phyloP scores from a whole-genome alignment of 1,140 invertebrate species.

The Zaprionus ornatus region DNA sequence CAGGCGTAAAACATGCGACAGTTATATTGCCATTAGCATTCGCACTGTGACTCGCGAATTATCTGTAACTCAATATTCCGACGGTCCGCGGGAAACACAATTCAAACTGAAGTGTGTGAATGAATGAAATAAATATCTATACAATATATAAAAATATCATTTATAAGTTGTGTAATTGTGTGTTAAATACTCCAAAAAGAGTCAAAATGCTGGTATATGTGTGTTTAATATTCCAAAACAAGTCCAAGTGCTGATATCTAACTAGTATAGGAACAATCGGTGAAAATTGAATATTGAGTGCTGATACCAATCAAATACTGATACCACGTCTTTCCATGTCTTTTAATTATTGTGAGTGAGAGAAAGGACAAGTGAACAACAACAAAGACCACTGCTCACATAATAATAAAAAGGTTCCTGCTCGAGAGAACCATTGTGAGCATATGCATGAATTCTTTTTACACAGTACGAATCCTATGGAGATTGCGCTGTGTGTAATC shows the following conservation, averaged over 20 bases:
- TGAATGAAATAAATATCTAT: background rate
- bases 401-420: conserved; percentile 22
- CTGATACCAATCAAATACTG: no score
- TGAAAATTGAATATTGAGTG: no score
- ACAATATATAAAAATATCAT: background rate
- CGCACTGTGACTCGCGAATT: conserved; percentile 30
- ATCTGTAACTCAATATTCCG: conserved; percentile 42
- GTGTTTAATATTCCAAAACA: no score
- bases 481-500: conserved; percentile 28
- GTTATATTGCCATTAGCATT: conserved; percentile 48
- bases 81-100: conserved; percentile 2
- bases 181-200: background rate
- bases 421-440: background rate
- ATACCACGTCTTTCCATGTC: background rate
- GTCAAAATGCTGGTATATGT: background rate
- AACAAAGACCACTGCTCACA: conserved; percentile 55
- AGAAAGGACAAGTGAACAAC: conserved; percentile 63
- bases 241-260: background rate
- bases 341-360: conserved; percentile 18
- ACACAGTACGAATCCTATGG: conserved; percentile 6
- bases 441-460: conserved; percentile 48
- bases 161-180: background rate
- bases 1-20: conserved; percentile 32
- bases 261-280: no score
- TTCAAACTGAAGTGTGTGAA: background rate